Evolutionary conservation across 2,888 invertebrate genomes (phyloP), one percentile per base, ranked within the genome.

Genomic region (Andricus curvator): DNA sequence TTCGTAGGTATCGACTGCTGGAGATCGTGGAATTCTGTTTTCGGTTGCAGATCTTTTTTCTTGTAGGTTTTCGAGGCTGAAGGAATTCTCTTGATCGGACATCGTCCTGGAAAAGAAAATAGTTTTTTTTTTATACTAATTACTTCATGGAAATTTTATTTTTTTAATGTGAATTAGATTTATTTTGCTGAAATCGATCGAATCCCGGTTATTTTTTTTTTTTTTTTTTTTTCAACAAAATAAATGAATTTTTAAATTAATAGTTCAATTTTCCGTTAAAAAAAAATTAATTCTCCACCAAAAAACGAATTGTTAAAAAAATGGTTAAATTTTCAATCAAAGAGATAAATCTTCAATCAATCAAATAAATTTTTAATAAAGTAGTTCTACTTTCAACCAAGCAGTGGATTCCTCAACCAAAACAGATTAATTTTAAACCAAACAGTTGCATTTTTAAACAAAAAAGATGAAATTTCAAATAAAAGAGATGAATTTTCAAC

Each of bases 1-100:
- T 77, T 85, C 85, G 80, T 81, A 83, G 22, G 67, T 81, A 68
- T 79, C 82, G 4, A 81, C 81, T 9, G 79, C 44, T 22, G 85
- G 64, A 1, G 85, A 84, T 48, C n/a, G 41, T 62, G 65, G 66
- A 13, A 17, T 81, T 66, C 15, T 78, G 4, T 67, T 65, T 77
- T 68, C 80, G 20, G 51, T 29, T 25, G 79, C 64, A 22, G 81
- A 64, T 13, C 29, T 62, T 17, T 77, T 51, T 70, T 78, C 78
- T 48, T 85, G 79, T 9, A 66, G 6, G 60, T 25, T 74, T 82
- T 87, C 66, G 2, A 33, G 51, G n/a, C 29, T 33, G n/a, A 56
- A 74, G 29, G 74, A 74, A 56, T n/a, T 33, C 20, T 74, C 74
- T 2, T 29, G 9, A 56, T 74, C 74, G 0, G 41, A 74, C 74